Evolutionary conservation across 2,113 vertebrate genomes (phyloP).

Genomic region (Theristicus caerulescens): DNA sequence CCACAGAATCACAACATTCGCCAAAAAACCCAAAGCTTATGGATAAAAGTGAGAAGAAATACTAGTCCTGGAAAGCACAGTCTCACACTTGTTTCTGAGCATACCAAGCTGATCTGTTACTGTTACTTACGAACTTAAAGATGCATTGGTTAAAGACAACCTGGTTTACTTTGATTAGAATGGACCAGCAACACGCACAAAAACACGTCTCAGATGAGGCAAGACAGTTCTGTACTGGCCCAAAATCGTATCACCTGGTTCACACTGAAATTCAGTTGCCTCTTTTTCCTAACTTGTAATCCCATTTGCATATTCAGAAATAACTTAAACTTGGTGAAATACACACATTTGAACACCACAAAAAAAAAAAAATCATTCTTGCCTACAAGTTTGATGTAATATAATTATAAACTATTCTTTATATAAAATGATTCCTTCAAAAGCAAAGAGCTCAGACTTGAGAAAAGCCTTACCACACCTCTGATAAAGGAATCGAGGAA

Average conservation of each 20-base stretch:
- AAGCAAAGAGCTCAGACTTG: not conserved
- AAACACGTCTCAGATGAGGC: not conserved
- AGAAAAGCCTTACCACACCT: not conserved
- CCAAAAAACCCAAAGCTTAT: not conserved
- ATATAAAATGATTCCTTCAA: not conserved
- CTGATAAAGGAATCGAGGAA: not conserved
- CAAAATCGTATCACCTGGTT: not conserved
- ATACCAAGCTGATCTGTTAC: not conserved
- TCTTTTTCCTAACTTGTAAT: not conserved
- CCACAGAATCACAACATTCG: not conserved
- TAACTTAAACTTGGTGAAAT: not conserved
- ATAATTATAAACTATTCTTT: not conserved
- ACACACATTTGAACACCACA: not conserved
- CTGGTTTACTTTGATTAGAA: not conserved
- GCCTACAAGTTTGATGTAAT: not conserved
- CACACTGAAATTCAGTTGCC: not conserved
- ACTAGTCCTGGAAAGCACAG: not conserved
- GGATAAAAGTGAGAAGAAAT: not conserved
- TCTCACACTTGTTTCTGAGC: not conserved
- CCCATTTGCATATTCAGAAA: not conserved
- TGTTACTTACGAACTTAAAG: not conserved
- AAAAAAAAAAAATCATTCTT: not conserved
- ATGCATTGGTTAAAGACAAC: not conserved
- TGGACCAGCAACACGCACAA: not conserved
- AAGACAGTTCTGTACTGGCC: not conserved